Evolutionary conservation across 2,113 vertebrate genomes (phyloP).

Genomic region (Aramus guarauna): DNA sequence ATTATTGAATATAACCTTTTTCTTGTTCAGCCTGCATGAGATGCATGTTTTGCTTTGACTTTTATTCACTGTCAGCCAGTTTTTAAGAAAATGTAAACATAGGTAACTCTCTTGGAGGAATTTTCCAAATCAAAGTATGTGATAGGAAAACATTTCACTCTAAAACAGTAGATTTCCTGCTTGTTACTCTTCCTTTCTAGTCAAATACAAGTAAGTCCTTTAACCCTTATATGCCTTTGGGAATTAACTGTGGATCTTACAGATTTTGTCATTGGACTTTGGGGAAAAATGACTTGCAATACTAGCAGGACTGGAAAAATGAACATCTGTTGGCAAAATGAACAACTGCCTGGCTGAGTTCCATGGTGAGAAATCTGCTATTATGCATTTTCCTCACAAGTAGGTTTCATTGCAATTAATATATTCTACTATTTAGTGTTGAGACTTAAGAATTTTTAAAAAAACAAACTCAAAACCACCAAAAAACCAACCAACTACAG

Average conservation of each 20-base stretch:
- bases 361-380: background rate
- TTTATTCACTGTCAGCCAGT: background rate
- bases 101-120: background rate
- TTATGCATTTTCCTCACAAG: background rate
- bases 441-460: background rate
- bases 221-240: background rate
- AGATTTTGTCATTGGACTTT: background rate
- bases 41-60: background rate
- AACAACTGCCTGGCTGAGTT: background rate
- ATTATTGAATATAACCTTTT: background rate
- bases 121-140: background rate
- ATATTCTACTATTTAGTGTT: background rate
- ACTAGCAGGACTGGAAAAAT: conserved; percentile 11
- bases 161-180: background rate
- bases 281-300: background rate
- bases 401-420: background rate
- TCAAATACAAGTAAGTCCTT: background rate
- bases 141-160: background rate
- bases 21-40: background rate
- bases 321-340: conserved; percentile 23
- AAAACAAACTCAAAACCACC: too few relatives aligned
- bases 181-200: background rate
- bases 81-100: background rate
- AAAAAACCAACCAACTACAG: background rate
- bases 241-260: background rate